Conservation (phyloP, 2,797 vertebrate species). For the Poecilia wingei region DNA sequence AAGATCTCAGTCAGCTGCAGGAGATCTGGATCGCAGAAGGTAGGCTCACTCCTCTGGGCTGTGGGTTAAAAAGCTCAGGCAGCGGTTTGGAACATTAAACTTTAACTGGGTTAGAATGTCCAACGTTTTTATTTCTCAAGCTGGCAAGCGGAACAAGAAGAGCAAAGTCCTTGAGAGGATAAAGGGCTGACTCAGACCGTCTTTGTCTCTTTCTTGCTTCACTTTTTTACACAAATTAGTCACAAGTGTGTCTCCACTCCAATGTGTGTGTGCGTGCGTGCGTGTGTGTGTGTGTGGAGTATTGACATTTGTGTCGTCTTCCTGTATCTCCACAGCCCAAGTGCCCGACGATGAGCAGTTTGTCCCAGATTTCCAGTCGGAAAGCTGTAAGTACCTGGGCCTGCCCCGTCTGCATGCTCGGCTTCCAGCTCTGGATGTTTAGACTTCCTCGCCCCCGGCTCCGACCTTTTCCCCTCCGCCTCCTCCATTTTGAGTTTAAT, state of each 20-base stretch:
- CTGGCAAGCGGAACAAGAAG: conserved; percentile 17
- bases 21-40: conserved; percentile 99
- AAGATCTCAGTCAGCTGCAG: conserved; percentile 96
- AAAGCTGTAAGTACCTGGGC: conserved; percentile 86
- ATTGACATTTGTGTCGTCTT: background rate
- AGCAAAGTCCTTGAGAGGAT: conserved; percentile 51
- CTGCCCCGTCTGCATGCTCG: background rate
- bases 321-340: conserved; percentile 79
- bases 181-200: conserved; percentile 33
- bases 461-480: conserved; percentile 17
- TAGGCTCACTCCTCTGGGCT: conserved; percentile 63
- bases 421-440: conserved; percentile 1
- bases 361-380: conserved; percentile 96
- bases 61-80: background rate
- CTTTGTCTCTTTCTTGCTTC: background rate
- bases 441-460: background rate
- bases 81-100: conserved; percentile 32
- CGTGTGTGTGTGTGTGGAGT: background rate
- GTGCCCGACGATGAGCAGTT: conserved; percentile 95
- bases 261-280: background rate
- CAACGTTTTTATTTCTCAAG: conserved; percentile 25
- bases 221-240: background rate
- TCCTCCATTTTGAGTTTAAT: conserved; percentile 78
- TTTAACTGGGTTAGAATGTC: conserved; percentile 56
- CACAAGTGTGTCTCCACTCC: background rate